phyloP scores from a whole-genome alignment of 2,888 invertebrate species.

The Perithous albicinctus region DNA sequence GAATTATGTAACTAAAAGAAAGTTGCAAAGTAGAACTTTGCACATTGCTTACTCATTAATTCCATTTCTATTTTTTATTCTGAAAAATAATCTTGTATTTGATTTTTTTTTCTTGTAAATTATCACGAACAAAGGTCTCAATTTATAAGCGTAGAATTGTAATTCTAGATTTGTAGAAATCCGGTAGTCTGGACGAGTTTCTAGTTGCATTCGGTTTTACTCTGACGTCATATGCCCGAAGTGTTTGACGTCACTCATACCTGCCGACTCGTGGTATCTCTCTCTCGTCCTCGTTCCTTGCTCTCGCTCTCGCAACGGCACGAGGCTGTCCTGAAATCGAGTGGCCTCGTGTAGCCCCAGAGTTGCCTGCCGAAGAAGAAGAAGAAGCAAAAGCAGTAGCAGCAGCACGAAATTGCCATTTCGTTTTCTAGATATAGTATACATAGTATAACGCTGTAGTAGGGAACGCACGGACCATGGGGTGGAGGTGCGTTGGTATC shows the following conservation, averaged over 20 bases:
- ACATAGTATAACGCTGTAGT: not conserved
- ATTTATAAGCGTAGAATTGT: not conserved
- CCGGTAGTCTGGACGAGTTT: conserved; percentile 4
- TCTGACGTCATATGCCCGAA: conserved; percentile 79
- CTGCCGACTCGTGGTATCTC: conserved; percentile 72
- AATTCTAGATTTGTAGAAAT: not conserved
- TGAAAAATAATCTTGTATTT: no score
- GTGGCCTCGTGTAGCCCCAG: conserved; percentile 49
- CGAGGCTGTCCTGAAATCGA: conserved; percentile 46
- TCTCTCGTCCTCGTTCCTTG: conserved; percentile 16
- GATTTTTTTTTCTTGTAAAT: no score
- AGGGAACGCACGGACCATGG: conserved; percentile 49
- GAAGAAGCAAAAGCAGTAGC: conserved; percentile 15
- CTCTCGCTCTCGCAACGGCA: conserved; percentile 3
- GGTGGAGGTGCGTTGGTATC: conserved; percentile 51
- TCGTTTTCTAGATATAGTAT: conserved; percentile 35
- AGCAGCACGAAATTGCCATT: conserved; percentile 55
- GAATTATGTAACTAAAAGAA: no score
- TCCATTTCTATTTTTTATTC: no score
- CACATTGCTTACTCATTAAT: no score
- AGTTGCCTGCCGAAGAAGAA: not conserved
- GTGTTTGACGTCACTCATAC: conserved; percentile 80
- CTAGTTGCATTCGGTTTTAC: conserved; percentile 70
- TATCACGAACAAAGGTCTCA: no score
- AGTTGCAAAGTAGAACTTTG: no score